phyloP scores from a whole-genome alignment of 1,140 invertebrate genomes.

The Pseudomyrmex sp. region DNA sequence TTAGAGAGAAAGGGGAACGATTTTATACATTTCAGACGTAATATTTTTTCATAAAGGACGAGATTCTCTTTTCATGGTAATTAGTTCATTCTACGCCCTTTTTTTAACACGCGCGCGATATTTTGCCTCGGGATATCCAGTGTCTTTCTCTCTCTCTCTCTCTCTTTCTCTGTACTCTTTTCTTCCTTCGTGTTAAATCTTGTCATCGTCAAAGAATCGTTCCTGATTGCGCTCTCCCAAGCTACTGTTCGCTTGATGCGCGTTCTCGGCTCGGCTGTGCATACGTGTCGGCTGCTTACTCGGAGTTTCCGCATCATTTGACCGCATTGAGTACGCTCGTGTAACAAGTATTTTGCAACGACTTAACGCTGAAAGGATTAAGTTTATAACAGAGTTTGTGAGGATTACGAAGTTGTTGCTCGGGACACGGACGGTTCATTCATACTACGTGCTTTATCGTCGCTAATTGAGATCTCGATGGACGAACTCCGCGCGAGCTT shows the following conservation, averaged over 20 bases:
- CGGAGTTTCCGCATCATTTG: slow-evolving; percentile 50
- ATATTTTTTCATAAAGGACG: slow-evolving; percentile 39
- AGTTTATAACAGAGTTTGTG: slow-evolving; percentile 57
- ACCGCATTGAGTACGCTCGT: slow-evolving; percentile 45
- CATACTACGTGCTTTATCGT: slow-evolving; percentile 71
- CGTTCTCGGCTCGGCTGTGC: neutral
- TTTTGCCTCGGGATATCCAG: neutral
- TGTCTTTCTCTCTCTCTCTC: neutral
- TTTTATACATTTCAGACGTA: slow-evolving; percentile 46
- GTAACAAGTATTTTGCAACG: slow-evolving; percentile 58
- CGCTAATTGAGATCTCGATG: slow-evolving; percentile 73
- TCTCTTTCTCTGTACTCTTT: neutral
- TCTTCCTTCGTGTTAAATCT: slow-evolving; percentile 20
- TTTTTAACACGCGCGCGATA: slow-evolving; percentile 21
- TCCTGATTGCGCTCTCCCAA: slow-evolving; percentile 24
- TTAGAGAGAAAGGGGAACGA: slow-evolving; percentile 16
- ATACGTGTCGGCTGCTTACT: slow-evolving; percentile 27
- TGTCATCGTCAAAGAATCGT: slow-evolving; percentile 42
- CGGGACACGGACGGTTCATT: slow-evolving; percentile 67
- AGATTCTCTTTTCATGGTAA: slow-evolving; percentile 45
- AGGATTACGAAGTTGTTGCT: slow-evolving; percentile 42
- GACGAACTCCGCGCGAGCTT: slow-evolving; percentile 61
- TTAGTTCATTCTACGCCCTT: slow-evolving; percentile 12
- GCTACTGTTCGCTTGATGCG: neutral
- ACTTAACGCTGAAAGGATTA: slow-evolving; percentile 57